phyloP scores from a whole-genome alignment of 2,113 vertebrate species.

The Tragulus kanchil region DNA sequence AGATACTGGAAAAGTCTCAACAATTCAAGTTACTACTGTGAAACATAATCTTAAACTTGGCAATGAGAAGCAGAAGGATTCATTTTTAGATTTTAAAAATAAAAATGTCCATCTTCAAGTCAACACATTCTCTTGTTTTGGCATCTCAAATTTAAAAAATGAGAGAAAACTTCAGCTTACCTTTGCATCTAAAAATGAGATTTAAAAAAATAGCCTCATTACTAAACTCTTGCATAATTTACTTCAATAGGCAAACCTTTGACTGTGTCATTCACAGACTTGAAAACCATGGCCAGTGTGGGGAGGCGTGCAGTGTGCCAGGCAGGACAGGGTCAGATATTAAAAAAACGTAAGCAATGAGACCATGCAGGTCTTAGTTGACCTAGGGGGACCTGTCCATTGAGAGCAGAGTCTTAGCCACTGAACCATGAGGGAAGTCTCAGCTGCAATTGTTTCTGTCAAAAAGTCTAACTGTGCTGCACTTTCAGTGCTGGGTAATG shows the following conservation, averaged over 20 bases:
- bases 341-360: too few species aligned
- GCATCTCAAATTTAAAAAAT: slow-evolving; percentile 54
- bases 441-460: background rate
- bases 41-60: slow-evolving; percentile 70
- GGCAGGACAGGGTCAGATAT: too few species aligned
- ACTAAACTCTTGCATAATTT: background rate
- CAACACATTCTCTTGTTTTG: slow-evolving; percentile 72
- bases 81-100: slow-evolving; percentile 85
- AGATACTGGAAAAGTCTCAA: slow-evolving; percentile 40
- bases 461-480: accelerated
- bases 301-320: background rate
- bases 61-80: slow-evolving; percentile 71
- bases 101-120: slow-evolving; percentile 82
- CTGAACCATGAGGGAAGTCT: background rate
- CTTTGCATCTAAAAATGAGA: slow-evolving; percentile 56
- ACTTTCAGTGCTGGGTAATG: background rate
- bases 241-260: background rate
- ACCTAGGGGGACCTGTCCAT: background rate
- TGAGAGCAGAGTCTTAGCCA: background rate
- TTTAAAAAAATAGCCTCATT: background rate
- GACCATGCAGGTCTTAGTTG: too few species aligned
- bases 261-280: background rate
- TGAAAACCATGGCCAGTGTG: background rate
- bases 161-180: slow-evolving; percentile 55
- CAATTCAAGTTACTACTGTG: slow-evolving; percentile 35